Conservation (phyloP, 1,140 invertebrate species). For the Sitobion miscanthi region DNA sequence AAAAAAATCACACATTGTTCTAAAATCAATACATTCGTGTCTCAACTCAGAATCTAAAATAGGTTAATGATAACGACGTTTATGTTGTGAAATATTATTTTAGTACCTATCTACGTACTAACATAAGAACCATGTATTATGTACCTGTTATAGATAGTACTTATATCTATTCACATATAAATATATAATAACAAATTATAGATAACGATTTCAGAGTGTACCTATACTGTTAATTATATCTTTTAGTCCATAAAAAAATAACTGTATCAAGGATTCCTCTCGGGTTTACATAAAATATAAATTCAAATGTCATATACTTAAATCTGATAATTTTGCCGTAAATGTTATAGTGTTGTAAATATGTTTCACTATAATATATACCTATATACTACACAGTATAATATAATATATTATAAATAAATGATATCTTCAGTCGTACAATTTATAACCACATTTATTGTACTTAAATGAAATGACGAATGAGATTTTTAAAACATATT, state of each 20-base stretch:
- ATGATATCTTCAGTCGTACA: neutral
- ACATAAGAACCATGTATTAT: neutral
- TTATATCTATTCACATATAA: neutral
- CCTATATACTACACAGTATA: neutral
- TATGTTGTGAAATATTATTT: neutral
- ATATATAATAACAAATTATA: neutral
- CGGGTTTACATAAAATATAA: neutral
- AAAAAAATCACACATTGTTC: too few relatives aligned
- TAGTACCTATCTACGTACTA: neutral
- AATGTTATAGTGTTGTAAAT: neutral
- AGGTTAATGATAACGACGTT: neutral
- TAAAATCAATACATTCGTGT: too few relatives aligned
- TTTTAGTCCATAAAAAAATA: neutral
- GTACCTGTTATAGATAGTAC: neutral
- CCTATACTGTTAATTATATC: neutral
- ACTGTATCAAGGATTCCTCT: neutral
- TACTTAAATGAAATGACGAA: neutral
- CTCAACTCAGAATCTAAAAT: neutral
- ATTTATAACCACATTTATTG: constrained; percentile 15
- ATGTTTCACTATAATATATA: neutral
- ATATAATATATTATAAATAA: neutral
- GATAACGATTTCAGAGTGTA: neutral
- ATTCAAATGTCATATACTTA: neutral
- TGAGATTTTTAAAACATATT: constrained; percentile 5
- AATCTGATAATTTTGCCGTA: neutral